A percentile compares a stretch with the other conserved stretches of the same genome.
Evolutionary conservation across 64 coral and sea anemone genomes (phyloP).

Genomic region (Montipora capricornis): DNA sequence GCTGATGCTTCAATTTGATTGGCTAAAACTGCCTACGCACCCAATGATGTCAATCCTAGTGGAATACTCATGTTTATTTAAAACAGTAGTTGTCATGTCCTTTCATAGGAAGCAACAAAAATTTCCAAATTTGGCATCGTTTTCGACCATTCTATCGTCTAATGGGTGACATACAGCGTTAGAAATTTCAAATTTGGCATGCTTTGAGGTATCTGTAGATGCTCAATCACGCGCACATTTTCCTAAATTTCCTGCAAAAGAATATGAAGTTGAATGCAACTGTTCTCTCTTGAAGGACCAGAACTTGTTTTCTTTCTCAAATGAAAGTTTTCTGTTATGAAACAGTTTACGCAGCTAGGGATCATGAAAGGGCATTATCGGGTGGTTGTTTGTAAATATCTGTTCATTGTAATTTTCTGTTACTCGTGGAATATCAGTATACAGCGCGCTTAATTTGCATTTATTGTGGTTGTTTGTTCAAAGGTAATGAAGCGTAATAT

Average conservation of each 20-base stretch:
- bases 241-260: neutral
- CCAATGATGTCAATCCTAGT: constrained; percentile 14
- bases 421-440: neutral
- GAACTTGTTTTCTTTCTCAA: neutral
- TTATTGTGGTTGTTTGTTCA: neutral
- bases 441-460: neutral
- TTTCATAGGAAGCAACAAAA: neutral
- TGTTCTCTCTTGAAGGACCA: neutral
- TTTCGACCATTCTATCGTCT: neutral
- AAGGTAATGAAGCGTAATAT: neutral
- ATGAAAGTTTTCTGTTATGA: neutral
- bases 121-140: constrained; percentile 18
- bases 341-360: neutral
- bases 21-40: constrained; percentile 4
- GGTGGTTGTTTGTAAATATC: neutral
- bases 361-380: neutral
- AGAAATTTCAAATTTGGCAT: neutral
- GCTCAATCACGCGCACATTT: neutral
- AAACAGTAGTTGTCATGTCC: neutral
- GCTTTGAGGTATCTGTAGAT: neutral
- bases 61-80: constrained; percentile 20
- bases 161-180: neutral
- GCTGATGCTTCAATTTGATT: constrained; percentile 9
- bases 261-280: neutral
- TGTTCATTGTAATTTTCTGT: neutral